These are phyloP conservation scores for Calyptommatus sinebrachiatus DNA, from an alignment of 2,113 vertebrate species.

Conservation along the genomic window DNA sequence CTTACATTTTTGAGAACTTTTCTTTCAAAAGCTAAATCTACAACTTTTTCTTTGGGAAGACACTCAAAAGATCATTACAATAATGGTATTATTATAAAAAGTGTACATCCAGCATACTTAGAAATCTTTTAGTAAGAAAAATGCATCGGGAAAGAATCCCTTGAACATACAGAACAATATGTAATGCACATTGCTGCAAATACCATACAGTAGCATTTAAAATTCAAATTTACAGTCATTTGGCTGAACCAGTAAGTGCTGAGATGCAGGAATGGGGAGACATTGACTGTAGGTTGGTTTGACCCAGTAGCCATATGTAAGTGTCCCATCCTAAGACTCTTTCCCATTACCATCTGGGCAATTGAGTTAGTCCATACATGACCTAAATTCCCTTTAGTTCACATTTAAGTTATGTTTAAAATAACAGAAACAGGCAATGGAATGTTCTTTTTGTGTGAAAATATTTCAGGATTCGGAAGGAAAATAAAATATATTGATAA, in stretches of 20 bases:
- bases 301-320: no score
- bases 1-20: conserved; percentile 2
- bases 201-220: neutral
- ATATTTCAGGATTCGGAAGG: neutral
- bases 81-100: neutral
- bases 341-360: no score
- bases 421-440: neutral
- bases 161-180: neutral
- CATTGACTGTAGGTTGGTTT: no score
- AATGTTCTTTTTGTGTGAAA: neutral
- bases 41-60: conserved; percentile 4
- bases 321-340: no score
- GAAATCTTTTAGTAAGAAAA: conserved; percentile 6
- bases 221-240: neutral
- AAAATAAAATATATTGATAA: neutral
- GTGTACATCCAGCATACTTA: neutral
- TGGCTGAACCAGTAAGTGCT: neutral
- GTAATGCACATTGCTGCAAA: neutral
- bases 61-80: neutral
- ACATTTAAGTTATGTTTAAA: neutral
- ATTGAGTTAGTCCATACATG: no score
- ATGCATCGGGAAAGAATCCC: neutral
- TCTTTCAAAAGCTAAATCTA: neutral
- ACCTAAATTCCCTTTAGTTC: neutral
- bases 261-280: no score